Evolutionary conservation across 2,888 invertebrate genomes (phyloP), one percentile per base, ranked within the genome.

Genomic region (Yponomeuta cagnagella): DNA sequence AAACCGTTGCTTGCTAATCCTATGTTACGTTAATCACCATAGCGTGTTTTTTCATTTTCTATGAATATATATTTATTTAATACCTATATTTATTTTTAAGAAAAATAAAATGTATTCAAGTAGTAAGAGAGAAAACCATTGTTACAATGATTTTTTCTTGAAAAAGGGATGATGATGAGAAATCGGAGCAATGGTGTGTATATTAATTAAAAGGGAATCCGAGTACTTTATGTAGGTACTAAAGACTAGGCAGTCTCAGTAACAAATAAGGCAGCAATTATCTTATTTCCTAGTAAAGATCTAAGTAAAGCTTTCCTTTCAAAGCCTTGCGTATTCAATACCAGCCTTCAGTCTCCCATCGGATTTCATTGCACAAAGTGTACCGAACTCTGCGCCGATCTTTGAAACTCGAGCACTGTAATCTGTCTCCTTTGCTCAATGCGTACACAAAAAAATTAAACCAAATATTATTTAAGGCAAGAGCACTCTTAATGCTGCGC

Each of bases 391-490:
- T 10, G 48, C 68, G 43, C 68, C n/a, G 68, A 43, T 68, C 68
- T 68, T 68, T 68, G 68, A 23, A 68, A 68, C 68, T 48, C n/a
- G 68, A 68, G 43, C 68, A 48, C 23, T 68, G 68, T 68, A 68
- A 68, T 68, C 68, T 68, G 68, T 68, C 43, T 43, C 10, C 43
- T 9, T 12, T 48, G 68, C 48, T 23, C 37, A 43, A 23, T 68
- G 15, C n/a, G 6, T 43, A 67, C 10, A 31, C 31, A 65, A 65
- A 65, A 65, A 33, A 31, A 33, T 12, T 4, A 65, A 65, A 10
- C 3, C 31, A 30, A 12, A 6, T 9, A 15, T 58, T 2, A 31
- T 12, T 33, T 30, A 30, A 65, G 12, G 65, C 65, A 65, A 30
- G 6, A 65, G 31, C 2, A 31, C n/a, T 58, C 65, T 65, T 65